phyloP scores from a whole-genome alignment of 2,113 vertebrate species.

The Nyctereutes procyonoides region DNA sequence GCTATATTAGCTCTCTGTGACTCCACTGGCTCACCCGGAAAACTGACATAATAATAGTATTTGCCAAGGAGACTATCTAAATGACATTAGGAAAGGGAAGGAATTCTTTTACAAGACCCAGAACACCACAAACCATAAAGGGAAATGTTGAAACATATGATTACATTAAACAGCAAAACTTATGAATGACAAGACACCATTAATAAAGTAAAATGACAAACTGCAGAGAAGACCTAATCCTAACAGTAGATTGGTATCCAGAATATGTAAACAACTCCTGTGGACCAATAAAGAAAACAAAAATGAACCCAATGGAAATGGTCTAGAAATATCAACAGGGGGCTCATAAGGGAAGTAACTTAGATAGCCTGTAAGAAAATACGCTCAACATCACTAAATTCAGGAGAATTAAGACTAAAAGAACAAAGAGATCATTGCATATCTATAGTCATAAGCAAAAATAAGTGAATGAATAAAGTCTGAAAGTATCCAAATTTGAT shows the following conservation, averaged over 20 bases:
- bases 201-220: background rate
- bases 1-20: background rate
- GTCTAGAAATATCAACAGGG: background rate
- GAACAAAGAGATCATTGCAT: background rate
- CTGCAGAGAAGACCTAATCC: background rate
- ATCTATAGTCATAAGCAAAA: background rate
- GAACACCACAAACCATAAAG: background rate
- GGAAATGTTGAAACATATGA: background rate
- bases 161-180: background rate
- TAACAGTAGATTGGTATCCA: background rate
- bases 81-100: background rate
- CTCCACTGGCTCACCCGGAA: background rate
- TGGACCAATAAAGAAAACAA: background rate
- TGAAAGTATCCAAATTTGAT: background rate
- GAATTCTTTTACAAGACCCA: background rate
- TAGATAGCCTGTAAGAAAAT: background rate
- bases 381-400: background rate
- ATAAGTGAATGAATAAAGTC: slow-evolving; percentile 19
- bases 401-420: slow-evolving; percentile 27
- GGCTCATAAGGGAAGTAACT: background rate
- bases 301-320: background rate
- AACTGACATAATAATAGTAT: background rate
- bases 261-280: background rate
- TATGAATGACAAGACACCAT: background rate
- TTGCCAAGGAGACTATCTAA: background rate